Conservation (phyloP, 2,113 vertebrate genomes). For the Cyprinus carpio region DNA sequence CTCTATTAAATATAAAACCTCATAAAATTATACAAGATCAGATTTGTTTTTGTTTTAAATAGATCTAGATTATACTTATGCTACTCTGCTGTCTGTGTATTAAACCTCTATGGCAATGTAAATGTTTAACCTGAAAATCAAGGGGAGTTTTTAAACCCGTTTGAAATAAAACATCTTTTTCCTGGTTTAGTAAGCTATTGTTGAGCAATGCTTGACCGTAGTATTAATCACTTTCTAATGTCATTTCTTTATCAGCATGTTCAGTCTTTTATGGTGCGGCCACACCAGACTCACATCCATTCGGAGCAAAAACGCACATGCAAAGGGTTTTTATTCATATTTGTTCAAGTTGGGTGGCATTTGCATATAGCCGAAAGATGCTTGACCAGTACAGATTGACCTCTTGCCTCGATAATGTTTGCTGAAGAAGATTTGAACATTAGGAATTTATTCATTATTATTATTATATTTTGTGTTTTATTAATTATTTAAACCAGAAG, state of each 20-base stretch:
- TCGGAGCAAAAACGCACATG: not conserved
- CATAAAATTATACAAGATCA: not conserved
- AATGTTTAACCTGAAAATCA: not conserved
- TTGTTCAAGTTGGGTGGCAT: not conserved
- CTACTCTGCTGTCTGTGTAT: not conserved
- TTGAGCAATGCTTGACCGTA: not conserved
- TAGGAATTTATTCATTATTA: not conserved
- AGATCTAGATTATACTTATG: not conserved
- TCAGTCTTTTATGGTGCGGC: not conserved
- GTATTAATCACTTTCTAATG: not conserved
- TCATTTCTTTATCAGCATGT: not conserved
- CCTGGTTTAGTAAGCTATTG: slow-evolving; percentile 12
- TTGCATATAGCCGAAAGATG: not conserved
- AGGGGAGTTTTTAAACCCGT: not conserved
- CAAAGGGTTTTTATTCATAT: not conserved
- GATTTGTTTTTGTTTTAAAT: not conserved
- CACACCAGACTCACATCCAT: no score
- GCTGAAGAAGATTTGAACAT: not conserved
- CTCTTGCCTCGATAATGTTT: not conserved
- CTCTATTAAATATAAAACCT: not conserved
- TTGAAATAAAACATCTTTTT: not conserved
- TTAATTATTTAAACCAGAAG: not conserved
- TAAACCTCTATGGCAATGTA: not conserved
- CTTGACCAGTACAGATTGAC: not conserved
- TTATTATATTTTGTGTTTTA: not conserved